Evolutionary conservation across 2,113 vertebrate genomes (phyloP).

Genomic region (Anguilla rostrata): DNA sequence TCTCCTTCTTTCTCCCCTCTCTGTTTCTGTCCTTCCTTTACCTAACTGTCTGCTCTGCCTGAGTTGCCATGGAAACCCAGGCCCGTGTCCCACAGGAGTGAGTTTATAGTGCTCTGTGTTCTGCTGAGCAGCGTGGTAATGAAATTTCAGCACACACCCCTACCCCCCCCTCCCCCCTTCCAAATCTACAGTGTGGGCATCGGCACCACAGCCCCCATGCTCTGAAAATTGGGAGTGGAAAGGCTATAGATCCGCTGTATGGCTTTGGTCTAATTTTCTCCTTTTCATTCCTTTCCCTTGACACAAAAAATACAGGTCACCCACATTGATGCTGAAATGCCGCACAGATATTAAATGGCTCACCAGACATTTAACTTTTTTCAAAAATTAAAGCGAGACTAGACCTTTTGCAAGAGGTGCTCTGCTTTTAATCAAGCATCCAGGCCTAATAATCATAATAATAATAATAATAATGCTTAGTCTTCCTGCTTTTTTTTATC

Average conservation of each 20-base stretch:
- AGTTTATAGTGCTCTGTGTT: constrained; percentile 57
- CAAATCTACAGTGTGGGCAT: constrained; percentile 10
- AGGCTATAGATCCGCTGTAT: constrained; percentile 15
- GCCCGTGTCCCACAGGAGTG: constrained; percentile 62
- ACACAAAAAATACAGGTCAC: constrained; percentile 9
- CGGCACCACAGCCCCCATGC: background rate
- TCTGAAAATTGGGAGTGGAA: background rate
- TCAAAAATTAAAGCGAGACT: background rate
- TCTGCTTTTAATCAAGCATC: background rate
- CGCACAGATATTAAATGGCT: constrained; percentile 8
- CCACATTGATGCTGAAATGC: constrained; percentile 18
- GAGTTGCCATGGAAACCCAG: constrained; percentile 74
- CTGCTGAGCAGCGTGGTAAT: constrained; percentile 61
- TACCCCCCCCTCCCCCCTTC: background rate
- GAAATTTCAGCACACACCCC: constrained; percentile 64
- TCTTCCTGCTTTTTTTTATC: no score
- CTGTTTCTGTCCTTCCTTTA: constrained; percentile 24
- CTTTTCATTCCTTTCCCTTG: background rate
- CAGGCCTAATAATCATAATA: background rate
- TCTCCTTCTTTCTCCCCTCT: constrained; percentile 27
- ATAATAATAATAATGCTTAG: no score
- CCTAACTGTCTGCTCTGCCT: constrained; percentile 53
- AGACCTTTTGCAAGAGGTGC: background rate
- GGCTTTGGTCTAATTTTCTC: constrained; percentile 8
- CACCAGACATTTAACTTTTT: background rate